These are phyloP conservation scores for Salarias fasciatus DNA, from an alignment of 2,797 vertebrate genomes.

Conservation along the genomic window DNA sequence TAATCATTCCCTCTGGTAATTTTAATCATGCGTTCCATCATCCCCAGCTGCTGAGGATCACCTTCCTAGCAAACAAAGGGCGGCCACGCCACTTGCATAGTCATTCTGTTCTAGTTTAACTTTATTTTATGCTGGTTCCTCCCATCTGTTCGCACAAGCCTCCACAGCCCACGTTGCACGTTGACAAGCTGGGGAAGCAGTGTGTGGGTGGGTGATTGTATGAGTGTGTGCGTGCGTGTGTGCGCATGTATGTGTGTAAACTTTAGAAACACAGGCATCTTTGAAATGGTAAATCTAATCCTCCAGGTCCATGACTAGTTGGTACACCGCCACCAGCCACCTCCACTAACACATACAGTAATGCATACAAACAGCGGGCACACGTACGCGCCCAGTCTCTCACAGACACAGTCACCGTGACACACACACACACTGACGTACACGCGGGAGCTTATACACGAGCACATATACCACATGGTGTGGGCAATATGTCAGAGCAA, in stretches of 20 bases:
- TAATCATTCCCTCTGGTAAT: conserved; percentile 99
- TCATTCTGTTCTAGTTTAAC: conserved; percentile 94
- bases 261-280: conserved; percentile 84
- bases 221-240: conserved; percentile 58
- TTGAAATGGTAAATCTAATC: conserved; percentile 85
- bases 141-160: conserved; percentile 88
- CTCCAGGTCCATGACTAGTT: conserved; percentile 83
- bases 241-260: conserved; percentile 77
- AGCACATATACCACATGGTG: conserved; percentile 79
- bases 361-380: conserved; percentile 75
- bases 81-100: conserved; percentile 88
- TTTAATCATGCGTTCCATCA: conserved; percentile 99
- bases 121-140: conserved; percentile 88
- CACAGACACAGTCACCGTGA: conserved; percentile 37
- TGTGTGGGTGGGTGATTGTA: conserved; percentile 82
- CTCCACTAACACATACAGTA: conserved; percentile 75
- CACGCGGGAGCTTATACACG: conserved; percentile 46
- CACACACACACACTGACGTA: conserved; percentile 37
- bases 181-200: conserved; percentile 83
- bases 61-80: conserved; percentile 99
- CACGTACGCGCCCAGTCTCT: conserved; percentile 38
- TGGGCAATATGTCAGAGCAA: conserved; percentile 86
- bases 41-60: conserved; percentile 99
- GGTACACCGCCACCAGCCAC: conserved; percentile 81
- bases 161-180: conserved; percentile 84